phyloP scores from a whole-genome alignment of 2,113 vertebrate genomes.

The Microtus richardsoni region DNA sequence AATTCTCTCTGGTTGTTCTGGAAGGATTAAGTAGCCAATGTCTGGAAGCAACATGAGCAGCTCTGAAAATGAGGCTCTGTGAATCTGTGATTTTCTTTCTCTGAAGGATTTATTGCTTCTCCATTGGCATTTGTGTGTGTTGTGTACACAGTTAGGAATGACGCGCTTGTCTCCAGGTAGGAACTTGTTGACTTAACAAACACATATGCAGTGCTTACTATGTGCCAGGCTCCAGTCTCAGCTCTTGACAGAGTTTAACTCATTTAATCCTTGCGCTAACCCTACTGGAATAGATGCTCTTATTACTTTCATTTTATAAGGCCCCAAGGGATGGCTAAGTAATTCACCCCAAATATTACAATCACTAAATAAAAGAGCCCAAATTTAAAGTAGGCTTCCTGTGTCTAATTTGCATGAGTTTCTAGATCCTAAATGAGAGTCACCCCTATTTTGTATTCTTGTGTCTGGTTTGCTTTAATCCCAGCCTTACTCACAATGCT shows the following conservation, averaged over 20 bases:
- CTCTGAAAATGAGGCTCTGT: slow-evolving; percentile 72
- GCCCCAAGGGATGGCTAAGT: background rate
- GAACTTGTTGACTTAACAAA: slow-evolving; percentile 63
- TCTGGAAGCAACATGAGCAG: slow-evolving; percentile 77
- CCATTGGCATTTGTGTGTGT: background rate
- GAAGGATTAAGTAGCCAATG: slow-evolving; percentile 73
- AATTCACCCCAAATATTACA: slow-evolving; percentile 11
- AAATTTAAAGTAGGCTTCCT: background rate
- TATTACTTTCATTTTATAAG: slow-evolving; percentile 23
- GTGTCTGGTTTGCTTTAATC: background rate
- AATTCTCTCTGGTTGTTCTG: slow-evolving; percentile 71
- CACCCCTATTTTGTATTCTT: background rate
- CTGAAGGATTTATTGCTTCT: slow-evolving; percentile 68
- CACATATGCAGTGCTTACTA: background rate
- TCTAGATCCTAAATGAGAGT: background rate
- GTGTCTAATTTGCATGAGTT: background rate
- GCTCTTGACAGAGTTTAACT: slow-evolving; percentile 32
- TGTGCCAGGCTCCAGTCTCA: background rate
- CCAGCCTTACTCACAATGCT: background rate
- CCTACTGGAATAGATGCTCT: background rate
- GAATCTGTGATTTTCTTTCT: slow-evolving; percentile 71
- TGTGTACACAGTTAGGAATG: slow-evolving; percentile 1
- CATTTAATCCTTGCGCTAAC: background rate
- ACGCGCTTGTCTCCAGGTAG: background rate
- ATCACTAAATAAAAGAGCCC: background rate